Conservation (phyloP, 2,888 invertebrate genomes). For the Invenusta paracnida region DNA sequence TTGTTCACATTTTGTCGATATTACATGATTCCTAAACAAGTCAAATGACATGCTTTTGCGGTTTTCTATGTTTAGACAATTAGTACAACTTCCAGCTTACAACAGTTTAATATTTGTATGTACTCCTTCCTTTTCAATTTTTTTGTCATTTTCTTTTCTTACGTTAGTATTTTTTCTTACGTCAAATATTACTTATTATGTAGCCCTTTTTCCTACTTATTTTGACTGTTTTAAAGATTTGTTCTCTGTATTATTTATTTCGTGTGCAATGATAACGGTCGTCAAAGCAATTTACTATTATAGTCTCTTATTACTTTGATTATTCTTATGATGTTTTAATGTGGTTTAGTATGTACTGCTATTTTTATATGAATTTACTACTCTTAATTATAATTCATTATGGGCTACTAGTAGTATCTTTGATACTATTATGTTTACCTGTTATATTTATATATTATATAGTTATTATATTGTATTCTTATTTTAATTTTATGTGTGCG, state of each 20-base stretch:
- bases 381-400: background rate
- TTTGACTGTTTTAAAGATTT: constrained; percentile 18
- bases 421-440: background rate
- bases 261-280: background rate
- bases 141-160: background rate
- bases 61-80: background rate
- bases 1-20: background rate
- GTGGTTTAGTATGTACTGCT: constrained; percentile 23
- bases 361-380: constrained; percentile 26
- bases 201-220: constrained; percentile 18
- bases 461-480: background rate
- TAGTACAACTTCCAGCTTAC: background rate
- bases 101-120: background rate
- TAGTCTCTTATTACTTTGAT: background rate
- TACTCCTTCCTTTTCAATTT: background rate
- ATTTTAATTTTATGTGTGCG: background rate
- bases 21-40: too few species aligned
- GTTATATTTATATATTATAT: background rate
- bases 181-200: constrained; percentile 9
- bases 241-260: constrained; percentile 23
- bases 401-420: background rate
- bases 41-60: too few species aligned
- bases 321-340: constrained; percentile 21
- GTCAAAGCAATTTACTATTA: constrained; percentile 2
- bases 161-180: background rate